Evolutionary conservation across 2,797 vertebrate species (phyloP).

Genomic region (Limnodromus scolopaceus): DNA sequence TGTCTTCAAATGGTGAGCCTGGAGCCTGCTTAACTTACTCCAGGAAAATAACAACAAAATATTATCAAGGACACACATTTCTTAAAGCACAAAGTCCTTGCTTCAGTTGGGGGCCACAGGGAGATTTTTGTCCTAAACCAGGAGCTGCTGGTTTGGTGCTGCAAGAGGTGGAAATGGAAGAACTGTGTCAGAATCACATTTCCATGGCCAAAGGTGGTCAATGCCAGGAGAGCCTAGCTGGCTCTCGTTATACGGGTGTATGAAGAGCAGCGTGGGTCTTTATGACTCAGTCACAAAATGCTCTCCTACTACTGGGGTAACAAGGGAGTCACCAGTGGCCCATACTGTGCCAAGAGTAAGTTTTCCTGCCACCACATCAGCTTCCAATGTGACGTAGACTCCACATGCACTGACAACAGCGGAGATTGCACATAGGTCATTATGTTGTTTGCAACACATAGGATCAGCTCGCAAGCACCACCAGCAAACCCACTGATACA

Average conservation of each 20-base stretch:
- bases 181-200: rapidly evolving
- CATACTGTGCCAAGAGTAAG: background rate
- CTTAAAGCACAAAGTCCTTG: rapidly evolving
- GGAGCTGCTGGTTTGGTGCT: background rate
- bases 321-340: background rate
- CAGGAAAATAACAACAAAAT: background rate
- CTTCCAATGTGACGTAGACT: background rate
- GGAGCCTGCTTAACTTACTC: background rate
- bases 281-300: background rate
- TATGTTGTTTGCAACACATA: background rate
- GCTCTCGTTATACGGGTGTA: rapidly evolving
- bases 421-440: rapidly evolving
- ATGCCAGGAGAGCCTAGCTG: background rate
- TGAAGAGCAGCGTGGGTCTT: background rate
- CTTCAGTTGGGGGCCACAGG: too few relatives aligned
- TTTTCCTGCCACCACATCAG: background rate
- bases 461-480: background rate
- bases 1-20: background rate
- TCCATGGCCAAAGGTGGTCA: rapidly evolving
- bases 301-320: background rate
- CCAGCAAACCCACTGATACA: background rate
- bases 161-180: background rate
- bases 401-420: background rate
- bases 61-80: rapidly evolving
- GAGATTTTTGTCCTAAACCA: too few relatives aligned